These are phyloP conservation scores for Eonycteris spelaea DNA, from an alignment of 2,113 vertebrate genomes.

Conservation along the genomic window DNA sequence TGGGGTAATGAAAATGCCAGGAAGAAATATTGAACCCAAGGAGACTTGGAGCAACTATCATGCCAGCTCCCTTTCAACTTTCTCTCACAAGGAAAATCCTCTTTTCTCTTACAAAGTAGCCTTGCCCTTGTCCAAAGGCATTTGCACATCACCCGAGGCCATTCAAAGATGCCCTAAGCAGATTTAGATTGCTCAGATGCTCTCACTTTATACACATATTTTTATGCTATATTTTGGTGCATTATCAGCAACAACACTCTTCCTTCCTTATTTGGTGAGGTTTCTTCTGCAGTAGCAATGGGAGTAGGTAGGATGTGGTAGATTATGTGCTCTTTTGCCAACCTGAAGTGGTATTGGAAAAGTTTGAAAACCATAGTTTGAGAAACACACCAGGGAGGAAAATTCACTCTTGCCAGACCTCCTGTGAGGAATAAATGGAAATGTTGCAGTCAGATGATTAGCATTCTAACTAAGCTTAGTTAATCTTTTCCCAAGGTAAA, in stretches of 20 bases:
- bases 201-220: neutral
- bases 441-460: neutral
- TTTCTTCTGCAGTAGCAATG: neutral
- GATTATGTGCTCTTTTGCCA: neutral
- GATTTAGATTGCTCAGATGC: neutral
- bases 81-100: neutral
- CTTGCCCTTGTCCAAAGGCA: neutral
- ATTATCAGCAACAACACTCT: neutral
- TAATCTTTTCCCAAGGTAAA: conserved; percentile 56
- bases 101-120: neutral
- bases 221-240: neutral
- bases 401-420: neutral
- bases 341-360: neutral
- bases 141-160: neutral
- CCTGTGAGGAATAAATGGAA: neutral
- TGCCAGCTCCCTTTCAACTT: neutral
- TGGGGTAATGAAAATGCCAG: neutral
- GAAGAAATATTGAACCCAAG: neutral
- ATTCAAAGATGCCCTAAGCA: neutral
- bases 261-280: neutral
- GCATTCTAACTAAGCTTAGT: conserved; percentile 6
- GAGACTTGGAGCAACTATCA: neutral
- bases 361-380: neutral
- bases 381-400: neutral
- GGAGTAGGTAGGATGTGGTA: neutral